phyloP scores from a whole-genome alignment of 2,888 invertebrate species.

The Abscondita cerata region DNA sequence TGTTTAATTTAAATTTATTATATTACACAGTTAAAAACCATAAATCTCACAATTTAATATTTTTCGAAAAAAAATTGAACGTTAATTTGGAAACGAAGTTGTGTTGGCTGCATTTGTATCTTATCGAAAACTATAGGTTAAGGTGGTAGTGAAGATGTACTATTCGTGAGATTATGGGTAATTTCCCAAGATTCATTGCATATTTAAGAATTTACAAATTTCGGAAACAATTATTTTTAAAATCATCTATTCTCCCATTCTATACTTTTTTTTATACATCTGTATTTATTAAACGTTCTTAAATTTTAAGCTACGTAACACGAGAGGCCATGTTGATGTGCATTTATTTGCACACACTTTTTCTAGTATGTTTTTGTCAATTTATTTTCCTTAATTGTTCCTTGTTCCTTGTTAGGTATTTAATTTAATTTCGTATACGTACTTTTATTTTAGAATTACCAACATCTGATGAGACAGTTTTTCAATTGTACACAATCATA shows the following conservation, averaged over 20 bases:
- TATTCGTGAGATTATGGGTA: slow-evolving; percentile 50
- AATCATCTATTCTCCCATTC: not conserved
- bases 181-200: slow-evolving; percentile 50
- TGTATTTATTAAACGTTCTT: not conserved
- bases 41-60: too few species aligned
- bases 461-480: slow-evolving; percentile 39
- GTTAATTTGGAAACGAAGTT: too few species aligned
- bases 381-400: too few species aligned
- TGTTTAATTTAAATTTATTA: too few species aligned
- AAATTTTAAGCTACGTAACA: not conserved
- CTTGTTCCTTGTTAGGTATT: too few species aligned
- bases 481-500: slow-evolving; percentile 46
- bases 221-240: not conserved
- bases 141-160: slow-evolving; percentile 21
- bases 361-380: slow-evolving; percentile 1
- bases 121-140: slow-evolving; percentile 6
- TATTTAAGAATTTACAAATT: slow-evolving; percentile 16
- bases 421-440: too few species aligned
- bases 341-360: not conserved
- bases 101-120: too few species aligned
- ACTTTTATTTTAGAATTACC: slow-evolving; percentile 15
- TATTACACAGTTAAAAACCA: too few species aligned
- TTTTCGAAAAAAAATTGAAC: too few species aligned
- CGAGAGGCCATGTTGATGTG: not conserved
- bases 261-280: not conserved